Conservation (phyloP, 2,113 vertebrate species). For the Verasper variegatus region DNA sequence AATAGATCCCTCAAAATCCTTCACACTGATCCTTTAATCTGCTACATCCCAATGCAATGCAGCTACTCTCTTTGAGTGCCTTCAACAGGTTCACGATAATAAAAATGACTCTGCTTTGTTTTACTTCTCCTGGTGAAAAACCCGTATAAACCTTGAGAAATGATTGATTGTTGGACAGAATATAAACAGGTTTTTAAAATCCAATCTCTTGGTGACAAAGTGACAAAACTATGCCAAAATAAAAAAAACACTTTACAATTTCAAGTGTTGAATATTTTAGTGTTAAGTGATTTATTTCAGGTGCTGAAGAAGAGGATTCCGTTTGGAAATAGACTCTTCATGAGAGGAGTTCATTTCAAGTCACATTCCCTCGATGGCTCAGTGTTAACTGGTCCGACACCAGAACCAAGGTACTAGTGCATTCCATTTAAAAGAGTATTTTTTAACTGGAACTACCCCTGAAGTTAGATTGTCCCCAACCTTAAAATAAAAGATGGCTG, state of each 20-base stretch:
- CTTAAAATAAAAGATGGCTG: too few relatives aligned
- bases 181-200: too few relatives aligned
- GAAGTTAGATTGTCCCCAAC: too few relatives aligned
- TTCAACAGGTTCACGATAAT: slow-evolving; percentile 2
- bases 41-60: slow-evolving; percentile 21
- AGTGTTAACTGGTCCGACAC: too few relatives aligned
- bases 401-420: not conserved
- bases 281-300: too few relatives aligned
- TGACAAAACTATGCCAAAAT: too few relatives aligned
- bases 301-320: slow-evolving; percentile 16
- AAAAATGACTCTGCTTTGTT: not conserved
- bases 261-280: too few relatives aligned
- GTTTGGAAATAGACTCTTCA: slow-evolving; percentile 26
- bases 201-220: too few relatives aligned
- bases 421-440: too few relatives aligned
- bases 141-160: not conserved
- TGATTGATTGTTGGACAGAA: too few relatives aligned
- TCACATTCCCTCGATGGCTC: not conserved
- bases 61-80: not conserved
- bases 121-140: slow-evolving; percentile 14
- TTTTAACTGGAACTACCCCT: too few relatives aligned
- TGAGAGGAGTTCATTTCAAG: slow-evolving; percentile 31
- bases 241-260: too few relatives aligned
- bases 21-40: slow-evolving; percentile 34
- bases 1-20: not conserved